These are phyloP conservation scores for Apolygus lucorum DNA, from an alignment of 1,140 invertebrate species.

Conservation along the genomic window DNA sequence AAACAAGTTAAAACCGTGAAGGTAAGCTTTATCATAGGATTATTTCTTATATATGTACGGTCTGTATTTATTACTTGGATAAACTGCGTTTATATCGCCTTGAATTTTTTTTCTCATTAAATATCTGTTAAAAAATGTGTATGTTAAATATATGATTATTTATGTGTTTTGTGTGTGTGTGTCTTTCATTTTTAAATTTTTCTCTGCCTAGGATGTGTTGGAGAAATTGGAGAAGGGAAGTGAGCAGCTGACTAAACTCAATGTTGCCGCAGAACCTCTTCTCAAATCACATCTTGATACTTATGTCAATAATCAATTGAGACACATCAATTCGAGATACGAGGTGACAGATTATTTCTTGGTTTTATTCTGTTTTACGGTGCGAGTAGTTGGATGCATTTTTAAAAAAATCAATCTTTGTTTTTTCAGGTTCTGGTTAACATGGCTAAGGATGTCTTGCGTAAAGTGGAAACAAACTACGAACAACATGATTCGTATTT, in stretches of 20 bases:
- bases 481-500: conserved; percentile 82
- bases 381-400: no score
- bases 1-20: conserved; percentile 72
- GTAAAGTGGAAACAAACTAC: conserved; percentile 83
- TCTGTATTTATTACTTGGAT: no score
- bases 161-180: no score
- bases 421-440: conserved; percentile 61
- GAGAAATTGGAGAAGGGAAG: conserved; percentile 68
- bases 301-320: conserved; percentile 82
- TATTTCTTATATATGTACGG: no score
- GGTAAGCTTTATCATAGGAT: conserved; percentile 27
- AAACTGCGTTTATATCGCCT: no score
- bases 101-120: no score
- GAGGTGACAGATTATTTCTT: conserved; percentile 43
- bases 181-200: no score
- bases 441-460: conserved; percentile 83
- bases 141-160: no score
- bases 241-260: conserved; percentile 73
- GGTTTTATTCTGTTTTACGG: background rate
- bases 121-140: no score
- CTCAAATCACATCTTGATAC: conserved; percentile 78
- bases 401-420: conserved; percentile 1
- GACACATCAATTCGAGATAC: conserved; percentile 83
- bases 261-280: conserved; percentile 62
- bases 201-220: conserved; percentile 64